phyloP scores from a whole-genome alignment of 1,140 invertebrate genomes.

The Diabrotica undecimpunctata region DNA sequence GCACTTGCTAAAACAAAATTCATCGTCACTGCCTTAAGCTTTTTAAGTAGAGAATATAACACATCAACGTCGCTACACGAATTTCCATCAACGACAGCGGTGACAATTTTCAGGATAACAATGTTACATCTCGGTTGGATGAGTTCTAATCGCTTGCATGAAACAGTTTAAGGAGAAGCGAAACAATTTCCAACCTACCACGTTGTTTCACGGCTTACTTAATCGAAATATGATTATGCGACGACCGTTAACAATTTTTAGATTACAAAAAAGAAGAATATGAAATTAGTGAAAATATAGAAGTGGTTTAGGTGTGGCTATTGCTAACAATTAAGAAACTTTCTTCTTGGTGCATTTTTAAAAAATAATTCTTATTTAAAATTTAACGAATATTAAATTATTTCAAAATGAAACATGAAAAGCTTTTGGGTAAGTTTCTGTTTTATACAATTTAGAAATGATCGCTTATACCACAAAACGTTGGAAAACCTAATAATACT shows the following conservation, averaged over 20 bases:
- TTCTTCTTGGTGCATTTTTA: no score
- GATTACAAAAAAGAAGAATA: constrained; percentile 16
- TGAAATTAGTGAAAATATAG: background rate
- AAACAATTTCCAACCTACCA: constrained; percentile 20
- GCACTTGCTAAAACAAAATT: background rate
- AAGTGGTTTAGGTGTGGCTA: background rate
- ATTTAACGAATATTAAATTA: no score
- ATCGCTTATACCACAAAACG: no score
- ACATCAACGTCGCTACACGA: constrained; percentile 4
- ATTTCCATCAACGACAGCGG: constrained; percentile 24
- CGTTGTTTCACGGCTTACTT: constrained; percentile 23
- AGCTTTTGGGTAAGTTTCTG: no score
- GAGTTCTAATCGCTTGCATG: constrained; percentile 24
- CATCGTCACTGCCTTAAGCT: background rate
- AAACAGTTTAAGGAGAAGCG: constrained; percentile 26
- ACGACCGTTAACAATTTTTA: constrained; percentile 20
- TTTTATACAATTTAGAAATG: no score
- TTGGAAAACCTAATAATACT: no score
- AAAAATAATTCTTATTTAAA: no score
- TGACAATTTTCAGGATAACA: constrained; percentile 26
- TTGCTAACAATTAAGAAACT: no score
- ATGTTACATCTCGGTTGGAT: constrained; percentile 21
- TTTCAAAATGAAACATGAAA: no score
- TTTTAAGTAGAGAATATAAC: background rate
- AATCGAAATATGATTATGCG: constrained; percentile 15